Evolutionary conservation across 2,113 vertebrate species (phyloP), one percentile per base, ranked within the genome.

Genomic region (Hydrochoerus hydrochaeris): DNA sequence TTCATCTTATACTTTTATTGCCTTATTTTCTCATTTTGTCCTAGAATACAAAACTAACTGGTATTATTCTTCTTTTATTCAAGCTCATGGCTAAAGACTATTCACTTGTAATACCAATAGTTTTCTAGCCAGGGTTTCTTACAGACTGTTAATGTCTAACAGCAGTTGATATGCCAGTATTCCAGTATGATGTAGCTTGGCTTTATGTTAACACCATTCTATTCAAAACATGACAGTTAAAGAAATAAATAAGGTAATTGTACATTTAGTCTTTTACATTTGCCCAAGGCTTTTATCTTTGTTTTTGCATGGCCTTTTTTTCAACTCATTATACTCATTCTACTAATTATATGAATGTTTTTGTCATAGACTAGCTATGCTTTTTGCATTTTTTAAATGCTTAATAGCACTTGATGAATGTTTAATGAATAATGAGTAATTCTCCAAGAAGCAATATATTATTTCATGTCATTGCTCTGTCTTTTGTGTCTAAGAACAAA

Each of bases 351-450:
- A 90, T 75, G 44, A 97, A 94, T 81, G 69, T 30, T 96, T 88
- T 96, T 97, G 63, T 67, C 62, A 92, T 67, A 94, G 82, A 81
- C 35, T 85, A 78, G 94, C 73, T 78, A 44, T 38, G 52, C 5
- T 4, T 80, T 60, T 90, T 97, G 77, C 6, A 97, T 96, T 96
- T 94, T 86, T 94, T 38, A 96, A 97, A 95, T 94, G 28, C 81
- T 97, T 97, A 95, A 77, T 89, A 87, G 60, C 30, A 84, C 82
- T 90, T 96, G 91, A 96, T 86, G 60, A 94, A 80, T 95, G 90
- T 94, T 90, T 93, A 97, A 96, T 73, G 38, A 86, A 95, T 88
- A 97, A 96, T 93, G 75, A 97, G 83, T 78, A 90, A 54, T 95
- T 96, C 88, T 92, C 24, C 87, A 14, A 32, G 89, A 49, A 49